Conservation (phyloP, 2,888 invertebrate genomes). For the Desoria tigrina region DNA sequence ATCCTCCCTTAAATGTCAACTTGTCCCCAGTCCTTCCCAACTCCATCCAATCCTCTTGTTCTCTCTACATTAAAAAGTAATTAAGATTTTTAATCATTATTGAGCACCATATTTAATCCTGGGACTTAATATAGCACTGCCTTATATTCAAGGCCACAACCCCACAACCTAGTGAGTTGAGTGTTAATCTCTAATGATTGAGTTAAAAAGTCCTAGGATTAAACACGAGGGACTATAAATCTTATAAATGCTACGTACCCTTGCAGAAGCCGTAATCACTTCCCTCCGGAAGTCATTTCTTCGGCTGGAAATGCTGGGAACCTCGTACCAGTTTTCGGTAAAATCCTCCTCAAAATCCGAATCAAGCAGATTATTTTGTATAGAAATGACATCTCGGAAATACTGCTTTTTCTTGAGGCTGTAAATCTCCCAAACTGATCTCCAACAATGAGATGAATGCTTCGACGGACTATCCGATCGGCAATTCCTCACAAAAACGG, state of each 20-base stretch:
- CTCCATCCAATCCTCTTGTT: constrained; percentile 16
- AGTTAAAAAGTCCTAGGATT: no score
- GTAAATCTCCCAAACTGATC: constrained; percentile 23
- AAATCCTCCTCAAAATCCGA: no score
- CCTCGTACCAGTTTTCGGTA: neutral
- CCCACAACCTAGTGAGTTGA: no score
- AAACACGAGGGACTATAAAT: no score
- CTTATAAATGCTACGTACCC: constrained; percentile 9
- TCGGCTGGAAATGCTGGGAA: constrained; percentile 12
- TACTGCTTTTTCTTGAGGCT: constrained; percentile 3
- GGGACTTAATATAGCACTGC: no score
- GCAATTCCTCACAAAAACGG: constrained; percentile 9
- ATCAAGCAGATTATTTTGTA: no score
- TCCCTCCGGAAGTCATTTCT: constrained; percentile 20
- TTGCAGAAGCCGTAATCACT: constrained; percentile 14
- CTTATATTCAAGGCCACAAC: no score
- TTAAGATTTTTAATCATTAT: neutral
- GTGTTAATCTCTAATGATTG: no score
- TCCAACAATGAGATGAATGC: neutral
- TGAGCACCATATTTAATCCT: no score
- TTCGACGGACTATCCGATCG: neutral
- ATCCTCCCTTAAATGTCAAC: constrained; percentile 9
- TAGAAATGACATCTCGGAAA: no score
- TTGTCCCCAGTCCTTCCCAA: neutral
- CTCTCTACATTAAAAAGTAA: constrained; percentile 4